phyloP scores from a whole-genome alignment of 2,888 invertebrate species.

The Cordylochernes scorpioides region DNA sequence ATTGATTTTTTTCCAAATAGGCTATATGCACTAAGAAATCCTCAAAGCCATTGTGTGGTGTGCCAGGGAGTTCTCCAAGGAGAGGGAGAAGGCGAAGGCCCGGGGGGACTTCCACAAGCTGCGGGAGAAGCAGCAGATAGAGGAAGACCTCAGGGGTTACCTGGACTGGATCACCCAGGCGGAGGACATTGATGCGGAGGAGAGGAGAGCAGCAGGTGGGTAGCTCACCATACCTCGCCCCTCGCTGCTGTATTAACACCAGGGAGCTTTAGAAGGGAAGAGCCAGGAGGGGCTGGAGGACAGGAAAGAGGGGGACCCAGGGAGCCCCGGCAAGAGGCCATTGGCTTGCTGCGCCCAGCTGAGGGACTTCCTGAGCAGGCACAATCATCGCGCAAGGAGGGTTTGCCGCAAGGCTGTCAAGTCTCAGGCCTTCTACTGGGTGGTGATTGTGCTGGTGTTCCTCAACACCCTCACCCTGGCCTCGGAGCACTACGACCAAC shows the following conservation, averaged over 20 bases:
- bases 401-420: constrained; percentile 81
- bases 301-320: too few relatives aligned
- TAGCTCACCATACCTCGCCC: too few relatives aligned
- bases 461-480: constrained; percentile 69
- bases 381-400: constrained; percentile 62
- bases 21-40: too few relatives aligned
- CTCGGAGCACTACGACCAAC: constrained; percentile 86
- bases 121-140: constrained; percentile 88
- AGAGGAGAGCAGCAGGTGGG: too few relatives aligned
- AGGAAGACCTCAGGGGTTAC: constrained; percentile 88
- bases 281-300: too few relatives aligned
- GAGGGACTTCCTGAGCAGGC: constrained; percentile 11
- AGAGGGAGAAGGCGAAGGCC: constrained; percentile 95
- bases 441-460: constrained; percentile 89
- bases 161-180: constrained; percentile 97
- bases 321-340: too few relatives aligned
- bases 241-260: too few relatives aligned
- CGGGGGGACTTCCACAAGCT: constrained; percentile 95
- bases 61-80: constrained; percentile 96
- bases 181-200: too few relatives aligned
- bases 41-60: constrained; percentile 3
- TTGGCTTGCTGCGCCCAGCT: too few relatives aligned
- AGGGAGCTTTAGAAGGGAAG: too few relatives aligned
- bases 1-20: constrained; percentile 1
- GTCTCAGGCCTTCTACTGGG: constrained; percentile 96